Conservation (phyloP, 2,888 invertebrate genomes). For the Cantharis nigra region DNA sequence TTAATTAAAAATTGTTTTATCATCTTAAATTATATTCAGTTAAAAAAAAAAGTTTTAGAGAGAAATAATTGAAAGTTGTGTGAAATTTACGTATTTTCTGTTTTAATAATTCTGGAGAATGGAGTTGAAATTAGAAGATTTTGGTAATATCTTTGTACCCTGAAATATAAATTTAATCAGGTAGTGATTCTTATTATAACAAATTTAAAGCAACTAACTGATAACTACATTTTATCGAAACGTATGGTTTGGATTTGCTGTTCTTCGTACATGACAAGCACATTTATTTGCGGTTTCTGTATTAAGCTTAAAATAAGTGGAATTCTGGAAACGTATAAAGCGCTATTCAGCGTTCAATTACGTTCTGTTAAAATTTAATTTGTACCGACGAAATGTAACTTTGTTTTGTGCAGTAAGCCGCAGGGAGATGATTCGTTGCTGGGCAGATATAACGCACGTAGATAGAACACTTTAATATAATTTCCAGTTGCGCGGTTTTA, state of each 20-base stretch:
- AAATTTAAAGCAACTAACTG: conserved; percentile 15
- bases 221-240: conserved; percentile 29
- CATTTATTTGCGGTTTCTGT: conserved; percentile 51
- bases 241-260: conserved; percentile 31
- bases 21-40: too few relatives aligned
- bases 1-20: too few relatives aligned
- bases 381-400: conserved; percentile 55
- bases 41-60: too few relatives aligned
- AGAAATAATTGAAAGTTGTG: background rate
- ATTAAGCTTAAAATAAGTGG: conserved; percentile 55
- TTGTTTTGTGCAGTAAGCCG: conserved; percentile 53
- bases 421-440: conserved; percentile 46
- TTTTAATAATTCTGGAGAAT: background rate
- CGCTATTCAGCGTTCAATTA: conserved; percentile 55
- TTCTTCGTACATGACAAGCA: conserved; percentile 34
- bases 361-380: conserved; percentile 56
- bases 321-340: conserved; percentile 52
- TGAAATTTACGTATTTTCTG: background rate
- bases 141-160: background rate
- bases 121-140: background rate
- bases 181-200: conserved; percentile 11
- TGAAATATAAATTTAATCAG: background rate
- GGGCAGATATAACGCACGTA: conserved; percentile 35
- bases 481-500: conserved; percentile 53
- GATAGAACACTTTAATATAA: conserved; percentile 52